phyloP scores from a whole-genome alignment of 1,140 invertebrate species.

The Drosophila ironensis region DNA sequence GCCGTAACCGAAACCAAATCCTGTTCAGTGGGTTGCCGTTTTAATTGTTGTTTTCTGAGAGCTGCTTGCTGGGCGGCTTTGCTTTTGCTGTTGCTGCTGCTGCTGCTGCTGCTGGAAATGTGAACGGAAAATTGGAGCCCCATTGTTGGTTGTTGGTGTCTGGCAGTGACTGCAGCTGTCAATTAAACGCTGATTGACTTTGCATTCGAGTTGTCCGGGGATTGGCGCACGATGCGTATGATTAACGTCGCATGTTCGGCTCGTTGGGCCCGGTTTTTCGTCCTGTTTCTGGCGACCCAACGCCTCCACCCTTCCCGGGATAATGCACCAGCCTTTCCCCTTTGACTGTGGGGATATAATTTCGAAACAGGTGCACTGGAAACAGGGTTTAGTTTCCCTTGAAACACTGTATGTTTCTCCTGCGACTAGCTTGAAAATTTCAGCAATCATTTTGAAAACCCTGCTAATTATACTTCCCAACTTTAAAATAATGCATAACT shows the following conservation, averaged over 20 bases:
- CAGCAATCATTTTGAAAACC: no score
- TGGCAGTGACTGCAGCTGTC: slow-evolving; percentile 65
- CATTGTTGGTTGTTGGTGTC: slow-evolving; percentile 18
- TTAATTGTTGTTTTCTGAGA: slow-evolving; percentile 31
- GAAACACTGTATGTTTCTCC: no score
- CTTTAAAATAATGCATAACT: no score
- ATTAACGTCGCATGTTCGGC: slow-evolving; percentile 51
- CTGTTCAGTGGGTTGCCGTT: slow-evolving; percentile 32
- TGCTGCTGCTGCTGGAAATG: no score
- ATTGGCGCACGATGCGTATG: slow-evolving; percentile 62
- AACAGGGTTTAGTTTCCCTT: no score
- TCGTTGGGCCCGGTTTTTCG: neutral
- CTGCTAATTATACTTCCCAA: no score
- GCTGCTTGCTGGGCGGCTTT: neutral
- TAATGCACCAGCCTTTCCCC: no score
- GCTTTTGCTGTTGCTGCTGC: no score
- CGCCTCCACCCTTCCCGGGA: slow-evolving; percentile 2
- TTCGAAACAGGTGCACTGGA: no score
- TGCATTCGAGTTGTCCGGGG: slow-evolving; percentile 32
- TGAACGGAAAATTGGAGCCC: neutral
- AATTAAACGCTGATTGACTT: slow-evolving; percentile 76
- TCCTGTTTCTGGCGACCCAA: neutral
- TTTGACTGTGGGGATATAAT: no score
- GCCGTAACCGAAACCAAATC: slow-evolving; percentile 19
- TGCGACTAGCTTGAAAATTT: no score